Evolutionary conservation across 2,113 vertebrate species (phyloP).

Genomic region (Antechinus flavipes): DNA sequence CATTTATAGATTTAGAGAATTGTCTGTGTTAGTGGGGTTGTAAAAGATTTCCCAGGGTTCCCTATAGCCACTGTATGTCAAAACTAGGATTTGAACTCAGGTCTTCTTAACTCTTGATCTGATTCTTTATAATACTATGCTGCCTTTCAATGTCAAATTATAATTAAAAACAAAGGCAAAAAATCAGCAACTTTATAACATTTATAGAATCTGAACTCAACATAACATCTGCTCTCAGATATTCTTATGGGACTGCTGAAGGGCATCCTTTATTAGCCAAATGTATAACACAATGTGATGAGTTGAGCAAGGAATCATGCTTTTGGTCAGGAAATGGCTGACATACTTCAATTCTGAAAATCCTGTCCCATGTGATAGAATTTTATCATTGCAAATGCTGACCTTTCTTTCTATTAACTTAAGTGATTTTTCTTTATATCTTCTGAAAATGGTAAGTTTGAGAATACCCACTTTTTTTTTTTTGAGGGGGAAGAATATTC

Average conservation of each 20-base stretch:
- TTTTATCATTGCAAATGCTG: neutral
- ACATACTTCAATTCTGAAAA: conserved; percentile 20
- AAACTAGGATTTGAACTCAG: neutral
- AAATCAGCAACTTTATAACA: conserved; percentile 29
- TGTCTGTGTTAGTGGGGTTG: neutral
- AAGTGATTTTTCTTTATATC: neutral
- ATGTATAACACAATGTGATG: neutral
- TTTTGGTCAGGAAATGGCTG: conserved; percentile 7
- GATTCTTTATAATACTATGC: neutral
- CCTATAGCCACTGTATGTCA: neutral
- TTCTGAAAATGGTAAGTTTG: conserved; percentile 31
- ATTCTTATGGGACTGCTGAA: conserved; percentile 15
- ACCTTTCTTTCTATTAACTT: conserved; percentile 49
- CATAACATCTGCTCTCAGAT: conserved; percentile 13
- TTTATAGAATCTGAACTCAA: conserved; percentile 25
- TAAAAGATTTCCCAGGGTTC: neutral
- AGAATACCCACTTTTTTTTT: neutral
- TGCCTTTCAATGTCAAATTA: neutral
- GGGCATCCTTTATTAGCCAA: conserved; percentile 36
- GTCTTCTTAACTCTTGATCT: neutral
- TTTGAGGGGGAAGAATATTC: neutral
- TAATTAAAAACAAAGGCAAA: neutral
- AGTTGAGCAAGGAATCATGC: conserved; percentile 8
- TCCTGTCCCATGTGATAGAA: neutral
- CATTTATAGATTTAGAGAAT: neutral